A percentile compares a stretch with the other conserved stretches of the same genome.
Evolutionary conservation across 2,888 invertebrate genomes (phyloP).

Genomic region (Callosobruchus maculatus): DNA sequence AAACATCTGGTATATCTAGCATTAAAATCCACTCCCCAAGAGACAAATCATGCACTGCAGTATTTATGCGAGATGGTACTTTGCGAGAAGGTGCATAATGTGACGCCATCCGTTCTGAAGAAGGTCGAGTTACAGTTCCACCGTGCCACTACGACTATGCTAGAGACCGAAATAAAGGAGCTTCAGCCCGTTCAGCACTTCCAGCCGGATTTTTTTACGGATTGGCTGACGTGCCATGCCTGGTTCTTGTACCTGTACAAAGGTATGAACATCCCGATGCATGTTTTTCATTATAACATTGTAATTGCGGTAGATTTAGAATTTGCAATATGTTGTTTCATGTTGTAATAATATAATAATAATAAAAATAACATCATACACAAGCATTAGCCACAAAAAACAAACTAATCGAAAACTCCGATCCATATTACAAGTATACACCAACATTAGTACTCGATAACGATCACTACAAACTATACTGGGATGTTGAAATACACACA

Average conservation of each 20-base stretch:
- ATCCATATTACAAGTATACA: no score
- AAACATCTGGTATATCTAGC: not conserved
- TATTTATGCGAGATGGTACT: constrained; percentile 34
- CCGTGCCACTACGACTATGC: constrained; percentile 35
- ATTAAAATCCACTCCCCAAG: constrained; percentile 17
- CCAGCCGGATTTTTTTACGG: constrained; percentile 52
- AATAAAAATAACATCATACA: no score
- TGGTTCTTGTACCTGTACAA: constrained; percentile 52
- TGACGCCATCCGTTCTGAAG: constrained; percentile 33
- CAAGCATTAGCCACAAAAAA: no score
- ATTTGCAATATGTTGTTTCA: no score
- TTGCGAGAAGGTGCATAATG: constrained; percentile 23
- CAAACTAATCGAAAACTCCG: no score
- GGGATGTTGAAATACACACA: no score
- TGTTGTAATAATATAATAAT: no score
- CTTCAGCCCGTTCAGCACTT: constrained; percentile 45
- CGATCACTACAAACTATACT: no score
- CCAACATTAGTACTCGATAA: no score
- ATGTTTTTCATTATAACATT: no score
- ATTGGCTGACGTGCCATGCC: constrained; percentile 54
- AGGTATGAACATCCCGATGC: no score
- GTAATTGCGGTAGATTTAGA: no score
- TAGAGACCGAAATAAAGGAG: constrained; percentile 27
- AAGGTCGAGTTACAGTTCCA: constrained; percentile 41
- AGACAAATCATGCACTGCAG: constrained; percentile 31